Evolutionary conservation across 2,888 invertebrate species (phyloP), one percentile per base, ranked within the genome.

Genomic region (Drosophila rubida): DNA sequence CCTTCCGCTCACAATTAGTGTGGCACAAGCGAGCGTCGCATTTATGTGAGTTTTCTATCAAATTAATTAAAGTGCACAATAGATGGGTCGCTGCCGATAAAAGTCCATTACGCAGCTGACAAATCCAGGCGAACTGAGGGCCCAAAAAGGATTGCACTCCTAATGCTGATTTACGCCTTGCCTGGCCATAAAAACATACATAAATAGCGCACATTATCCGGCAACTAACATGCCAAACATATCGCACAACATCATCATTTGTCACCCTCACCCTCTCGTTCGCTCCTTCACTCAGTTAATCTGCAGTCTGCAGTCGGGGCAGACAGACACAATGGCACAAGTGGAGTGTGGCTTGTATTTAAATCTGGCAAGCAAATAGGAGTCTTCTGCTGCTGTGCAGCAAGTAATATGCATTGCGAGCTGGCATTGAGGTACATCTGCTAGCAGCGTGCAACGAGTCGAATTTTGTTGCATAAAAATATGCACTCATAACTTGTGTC

Each of bases 401-500:
- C 22, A 22, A 41, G 27, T 35, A 35, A 35, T 35, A 19, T 60
- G 37, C 51, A 41, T 51, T 51, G n/a, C 8, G n/a, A 50, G 27
- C 14, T 13, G 7, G 16, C 35, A 7, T 7, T 37, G 35, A 37
- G 35, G 51, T 51, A 51, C 51, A 39, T 39, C 51, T 51, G 39
- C 39, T 16, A n/a, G 4, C n/a, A 13, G 14, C n/a, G 37, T n/a
- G 6, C 6, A 58, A 51, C 60, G 61, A 70, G 62, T 62, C 66
- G 72, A 71, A 71, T 79, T 80, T 65, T 61, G 68, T 77, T 79
- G 70, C 78, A 75, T 64, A 69, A 76, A 78, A 71, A 75, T 78
- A 81, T 73, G 73, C 75, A 78, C 69, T 69, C 79, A 79, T 79
- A 80, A 80, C 75, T 80, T 75, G 65, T 53, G 74, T 64, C 80